Evolutionary conservation across 2,888 invertebrate genomes (phyloP).

Genomic region (Sinodicranocentrus sp.): DNA sequence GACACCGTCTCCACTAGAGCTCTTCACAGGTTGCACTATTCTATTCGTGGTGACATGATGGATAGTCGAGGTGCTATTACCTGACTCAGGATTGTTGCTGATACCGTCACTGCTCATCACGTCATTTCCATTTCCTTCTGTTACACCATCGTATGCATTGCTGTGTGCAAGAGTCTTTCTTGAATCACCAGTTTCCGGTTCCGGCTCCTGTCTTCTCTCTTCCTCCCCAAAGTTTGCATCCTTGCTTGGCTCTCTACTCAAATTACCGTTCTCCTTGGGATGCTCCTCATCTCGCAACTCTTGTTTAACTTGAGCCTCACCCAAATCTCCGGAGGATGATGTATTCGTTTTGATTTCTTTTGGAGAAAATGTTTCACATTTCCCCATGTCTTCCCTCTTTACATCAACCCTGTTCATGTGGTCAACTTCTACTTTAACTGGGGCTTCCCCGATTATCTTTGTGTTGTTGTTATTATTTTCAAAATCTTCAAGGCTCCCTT

Average conservation of each 20-base stretch:
- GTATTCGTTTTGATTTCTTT: not conserved
- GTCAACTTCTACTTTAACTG: conserved; percentile 32
- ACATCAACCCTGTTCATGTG: not conserved
- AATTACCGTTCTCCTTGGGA: conserved; percentile 9
- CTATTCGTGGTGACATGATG: conserved; percentile 44
- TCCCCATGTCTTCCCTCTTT: conserved; percentile 20
- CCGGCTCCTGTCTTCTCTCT: conserved; percentile 62
- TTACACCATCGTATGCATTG: conserved; percentile 37
- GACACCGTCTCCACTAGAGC: not conserved
- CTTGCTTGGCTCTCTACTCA: not conserved
- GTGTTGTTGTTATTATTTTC: conserved; percentile 59
- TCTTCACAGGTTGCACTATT: conserved; percentile 33
- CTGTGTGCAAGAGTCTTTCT: conserved; percentile 52
- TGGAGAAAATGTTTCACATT: conserved; percentile 23
- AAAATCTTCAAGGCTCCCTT: conserved; percentile 49
- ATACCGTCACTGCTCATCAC: conserved; percentile 55
- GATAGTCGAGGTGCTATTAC: conserved; percentile 48
- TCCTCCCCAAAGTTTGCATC: conserved; percentile 28
- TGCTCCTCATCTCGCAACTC: conserved; percentile 25
- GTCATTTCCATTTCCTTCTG: conserved; percentile 75
- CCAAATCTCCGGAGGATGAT: conserved; percentile 37
- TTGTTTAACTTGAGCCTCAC: conserved; percentile 65
- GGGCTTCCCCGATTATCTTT: conserved; percentile 14
- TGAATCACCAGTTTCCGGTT: conserved; percentile 74
- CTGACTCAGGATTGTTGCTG: conserved; percentile 28